These are phyloP conservation scores for Pollicipes pollicipes DNA, from an alignment of 1,140 invertebrate genomes.

Conservation along the genomic window DNA sequence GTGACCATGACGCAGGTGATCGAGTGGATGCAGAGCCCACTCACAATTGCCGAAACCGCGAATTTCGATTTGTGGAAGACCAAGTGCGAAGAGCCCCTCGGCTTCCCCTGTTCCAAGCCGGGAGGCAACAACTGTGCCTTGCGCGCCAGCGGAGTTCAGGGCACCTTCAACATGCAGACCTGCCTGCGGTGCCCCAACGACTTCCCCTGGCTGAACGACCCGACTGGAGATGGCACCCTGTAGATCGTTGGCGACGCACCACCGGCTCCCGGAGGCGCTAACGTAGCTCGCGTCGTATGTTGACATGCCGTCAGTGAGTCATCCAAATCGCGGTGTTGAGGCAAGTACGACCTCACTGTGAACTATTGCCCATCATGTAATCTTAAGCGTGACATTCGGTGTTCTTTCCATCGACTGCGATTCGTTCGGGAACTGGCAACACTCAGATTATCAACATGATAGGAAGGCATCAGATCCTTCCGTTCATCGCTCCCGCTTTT, in stretches of 20 bases:
- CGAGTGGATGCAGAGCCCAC: slow-evolving; percentile 88
- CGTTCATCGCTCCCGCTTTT: no score
- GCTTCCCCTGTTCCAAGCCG: slow-evolving; percentile 64
- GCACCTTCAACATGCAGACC: slow-evolving; percentile 78
- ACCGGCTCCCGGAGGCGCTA: slow-evolving; percentile 4
- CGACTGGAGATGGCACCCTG: slow-evolving; percentile 76
- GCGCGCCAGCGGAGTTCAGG: slow-evolving; percentile 76
- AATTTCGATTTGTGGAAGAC: slow-evolving; percentile 88
- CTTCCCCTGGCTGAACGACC: slow-evolving; percentile 85
- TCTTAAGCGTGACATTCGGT: no score
- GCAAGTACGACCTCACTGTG: no score
- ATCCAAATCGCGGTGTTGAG: slow-evolving; percentile 7
- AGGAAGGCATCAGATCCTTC: no score
- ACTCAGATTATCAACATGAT: no score
- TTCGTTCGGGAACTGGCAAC: no score
- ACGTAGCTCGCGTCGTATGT: slow-evolving; percentile 7
- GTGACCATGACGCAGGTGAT: slow-evolving; percentile 95
- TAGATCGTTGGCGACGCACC: no score
- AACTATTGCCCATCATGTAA: no score
- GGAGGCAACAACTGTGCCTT: slow-evolving; percentile 45
- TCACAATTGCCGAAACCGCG: slow-evolving; percentile 61
- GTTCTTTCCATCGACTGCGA: no score
- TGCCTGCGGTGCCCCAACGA: slow-evolving; percentile 79
- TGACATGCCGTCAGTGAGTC: slow-evolving; percentile 9
- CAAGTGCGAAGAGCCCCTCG: slow-evolving; percentile 58